Base-by-base conservation (phyloP, 1,140 invertebrate species). In the Eumeta japonica region DNA sequence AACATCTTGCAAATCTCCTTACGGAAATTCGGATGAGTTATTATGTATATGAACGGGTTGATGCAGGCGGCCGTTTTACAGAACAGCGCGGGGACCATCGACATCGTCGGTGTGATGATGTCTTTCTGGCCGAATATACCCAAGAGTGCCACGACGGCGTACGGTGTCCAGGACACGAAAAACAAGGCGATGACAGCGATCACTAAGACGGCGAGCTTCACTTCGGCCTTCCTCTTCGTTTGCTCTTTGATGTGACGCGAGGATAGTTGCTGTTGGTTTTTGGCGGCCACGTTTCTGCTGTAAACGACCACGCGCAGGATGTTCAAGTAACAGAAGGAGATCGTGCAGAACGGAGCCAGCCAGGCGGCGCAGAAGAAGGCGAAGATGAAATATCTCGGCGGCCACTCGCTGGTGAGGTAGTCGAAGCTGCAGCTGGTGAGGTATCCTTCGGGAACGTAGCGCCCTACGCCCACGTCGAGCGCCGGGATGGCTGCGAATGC, bases 341-440 rank as follows among this genome's bases (percentile, higher is more conserved):
- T 90, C 1, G 84, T 65, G 9, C 59, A 48, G n/a, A 91, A 75
- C 0, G 89, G 89, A 2, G 84, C 46, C 1, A 83, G 65, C 79
- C 82, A 88, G 10, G 84, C 85, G 0, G 80, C 84, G 5, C 81
- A 67, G 46, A 85, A 87, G 50, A 85, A 87, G 4, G 74, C 49
- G 4, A 86, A 79, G 41, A 88, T 87, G 46, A 85, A 86, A 15
- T 76, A 74, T 35, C 79, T 77, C 0, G 78, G 78, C 1, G 58
- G 55, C 1, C 53, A 43, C 45, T 81, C 76, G 18, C 80, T 75
- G 3, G 81, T 81, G 2, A 91, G 66, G 50, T 90, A 91, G 55
- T 90, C 87, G 46, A 88, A 91, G 42, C 86, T 88, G 66, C 88
- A 92, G 46, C 84, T 87, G 3, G 87, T 89, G 31, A 90, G 66